phyloP scores from a whole-genome alignment of 2,888 invertebrate genomes.

The Apoda limacodes region DNA sequence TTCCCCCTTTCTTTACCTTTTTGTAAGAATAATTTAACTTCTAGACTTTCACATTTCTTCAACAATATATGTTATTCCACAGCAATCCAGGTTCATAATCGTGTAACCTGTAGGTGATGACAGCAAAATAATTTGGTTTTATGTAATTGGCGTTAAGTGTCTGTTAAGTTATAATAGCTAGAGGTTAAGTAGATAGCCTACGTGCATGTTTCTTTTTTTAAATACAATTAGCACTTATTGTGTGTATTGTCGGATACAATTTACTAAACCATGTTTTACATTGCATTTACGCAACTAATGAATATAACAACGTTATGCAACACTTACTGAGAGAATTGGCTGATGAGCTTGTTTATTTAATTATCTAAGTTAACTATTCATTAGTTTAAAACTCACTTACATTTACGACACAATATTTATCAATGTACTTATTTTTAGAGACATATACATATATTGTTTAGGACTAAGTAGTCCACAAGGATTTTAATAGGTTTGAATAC shows the following conservation, averaged over 20 bases:
- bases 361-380: too few relatives aligned
- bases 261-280: constrained; percentile 37
- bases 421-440: too few relatives aligned
- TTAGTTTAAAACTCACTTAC: too few relatives aligned
- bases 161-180: constrained; percentile 62
- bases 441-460: too few relatives aligned
- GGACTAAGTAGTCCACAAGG: too few relatives aligned
- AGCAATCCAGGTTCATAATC: constrained; percentile 23
- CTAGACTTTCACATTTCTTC: background rate
- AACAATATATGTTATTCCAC: constrained; percentile 15
- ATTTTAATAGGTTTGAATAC: too few relatives aligned
- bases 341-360: too few relatives aligned
- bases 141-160: constrained; percentile 60
- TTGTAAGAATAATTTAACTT: constrained; percentile 17
- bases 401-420: too few relatives aligned
- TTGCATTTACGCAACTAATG: constrained; percentile 27
- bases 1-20: constrained; percentile 43
- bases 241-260: constrained; percentile 35
- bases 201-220: constrained; percentile 40
- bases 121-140: constrained; percentile 23
- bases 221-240: constrained; percentile 52
- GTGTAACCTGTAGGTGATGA: constrained; percentile 1
- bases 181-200: constrained; percentile 57
- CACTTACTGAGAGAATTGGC: too few relatives aligned
- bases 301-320: constrained; percentile 45